Evolutionary conservation across 2,888 invertebrate species (phyloP).

Genomic region (Pollenia labialis): DNA sequence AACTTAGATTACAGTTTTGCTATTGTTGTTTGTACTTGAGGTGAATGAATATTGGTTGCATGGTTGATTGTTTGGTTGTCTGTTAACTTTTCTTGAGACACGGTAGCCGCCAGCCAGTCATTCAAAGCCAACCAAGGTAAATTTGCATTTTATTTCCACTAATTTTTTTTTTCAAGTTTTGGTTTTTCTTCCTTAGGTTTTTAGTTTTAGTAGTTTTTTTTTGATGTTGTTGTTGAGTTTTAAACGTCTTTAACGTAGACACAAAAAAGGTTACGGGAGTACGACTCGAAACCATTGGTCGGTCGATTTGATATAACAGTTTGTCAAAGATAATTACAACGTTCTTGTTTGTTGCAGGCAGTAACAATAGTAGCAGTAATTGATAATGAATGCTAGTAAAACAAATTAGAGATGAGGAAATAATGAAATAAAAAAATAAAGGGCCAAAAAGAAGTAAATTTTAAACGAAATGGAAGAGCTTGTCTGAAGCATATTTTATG

Average conservation of each 20-base stretch:
- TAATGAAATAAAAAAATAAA: not conserved
- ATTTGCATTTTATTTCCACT: slow-evolving; percentile 66
- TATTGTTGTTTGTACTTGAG: not conserved
- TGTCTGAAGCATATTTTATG: no score
- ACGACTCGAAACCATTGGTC: not conserved
- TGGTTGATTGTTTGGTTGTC: slow-evolving; percentile 59
- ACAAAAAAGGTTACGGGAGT: slow-evolving; percentile 39
- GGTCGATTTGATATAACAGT: slow-evolving; percentile 45
- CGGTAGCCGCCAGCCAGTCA: slow-evolving; percentile 66
- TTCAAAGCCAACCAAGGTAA: slow-evolving; percentile 49
- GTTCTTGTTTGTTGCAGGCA: slow-evolving; percentile 32
- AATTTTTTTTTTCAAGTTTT: not conserved
- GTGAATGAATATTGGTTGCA: slow-evolving; percentile 54
- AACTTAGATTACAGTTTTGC: slow-evolving; percentile 11
- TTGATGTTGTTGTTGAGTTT: slow-evolving; percentile 26
- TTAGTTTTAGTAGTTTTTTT: not conserved
- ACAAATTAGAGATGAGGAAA: slow-evolving; percentile 26
- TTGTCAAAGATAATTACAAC: slow-evolving; percentile 53
- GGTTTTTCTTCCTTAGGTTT: slow-evolving; percentile 19
- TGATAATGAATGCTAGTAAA: slow-evolving; percentile 19
- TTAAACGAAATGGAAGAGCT: no score
- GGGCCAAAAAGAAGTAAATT: not conserved
- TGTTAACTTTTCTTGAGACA: slow-evolving; percentile 58
- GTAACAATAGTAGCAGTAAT: not conserved
- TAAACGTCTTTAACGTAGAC: slow-evolving; percentile 42